Evolutionary conservation across 2,113 vertebrate genomes (phyloP), one percentile per base, ranked within the genome.

Genomic region (Dascyllus trimaculatus): DNA sequence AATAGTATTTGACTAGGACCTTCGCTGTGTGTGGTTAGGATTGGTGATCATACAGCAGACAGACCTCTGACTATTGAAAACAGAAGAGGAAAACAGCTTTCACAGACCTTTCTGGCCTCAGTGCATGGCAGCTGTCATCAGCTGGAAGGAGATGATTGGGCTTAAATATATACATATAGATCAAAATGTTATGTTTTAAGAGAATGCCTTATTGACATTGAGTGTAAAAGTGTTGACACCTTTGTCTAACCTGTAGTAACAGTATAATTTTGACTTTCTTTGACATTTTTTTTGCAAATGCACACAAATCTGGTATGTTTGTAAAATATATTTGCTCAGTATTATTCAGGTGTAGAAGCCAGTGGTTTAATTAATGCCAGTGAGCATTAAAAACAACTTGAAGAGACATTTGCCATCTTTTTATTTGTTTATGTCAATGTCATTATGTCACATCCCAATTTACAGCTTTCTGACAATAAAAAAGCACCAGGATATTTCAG

Each of bases 1-100:
- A 86, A 85, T 90, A 46, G n/a, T 45, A 80, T 90, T 90, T 88
- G 72, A 69, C 61, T 90, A 32, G 14, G 66, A 72, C 66, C 35
- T 78, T 74, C 53, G 58, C 19, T 35, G 8, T 61, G 46, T 73
- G 69, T 9, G 11, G 67, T 38, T 54, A 25, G 17, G 78, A 75
- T 54, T 61, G 22, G 38, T 40, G 32, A 51, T 67, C 24, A 21
- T 52, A 64, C 40, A 80, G 53, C 14, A 59, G 11, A 38, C 46
- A 66, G 59, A 53, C 56, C 26, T 62, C 22, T 52, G 56, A 19
- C 22, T 65, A 11, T 2, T 43, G 45, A 18, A 48, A 46, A 35
- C 11, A 66, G 49, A 29, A 53, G 53, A 38, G 19, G 43, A 32
- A 51, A 19, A n/a, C 24, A 11, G 21, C 38, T 70, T 17, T 11